Base-by-base conservation (phyloP, 2,113 vertebrate species). In the Anolis carolinensis region DNA sequence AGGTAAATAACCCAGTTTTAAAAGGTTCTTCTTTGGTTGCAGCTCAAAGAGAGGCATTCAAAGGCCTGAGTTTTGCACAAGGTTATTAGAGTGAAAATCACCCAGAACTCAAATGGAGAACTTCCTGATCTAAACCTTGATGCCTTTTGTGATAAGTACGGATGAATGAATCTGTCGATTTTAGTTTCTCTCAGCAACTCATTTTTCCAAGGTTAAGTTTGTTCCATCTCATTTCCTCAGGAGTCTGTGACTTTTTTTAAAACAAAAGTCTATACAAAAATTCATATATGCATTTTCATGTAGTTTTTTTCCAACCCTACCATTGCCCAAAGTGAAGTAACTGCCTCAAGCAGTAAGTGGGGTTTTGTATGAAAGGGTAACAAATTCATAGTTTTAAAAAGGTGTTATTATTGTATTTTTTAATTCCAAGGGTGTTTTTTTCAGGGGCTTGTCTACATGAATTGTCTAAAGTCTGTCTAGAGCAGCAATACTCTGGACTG, bases 1-100 rank as follows among this genome's bases (percentile, higher is more conserved):
- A 95, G 93, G 95, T 96, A 91, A 94, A 93, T 84, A 94, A 94
- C n/a, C 34, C 70, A 91, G 77, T 86, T 81, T 27, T 25, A 30
- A 73, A 81, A 74, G 52, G 55, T 50, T 67, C 86, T 88, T 91
- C 85, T 92, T 48, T 34, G 84, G 50, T 86, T 44, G 82, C 48
- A 44, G 67, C 72, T 52, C 63, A 81, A 90, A 81, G 71, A 88
- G 90, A 44, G 88, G 44, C 75, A 74, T 48, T 48, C 1, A 86
- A 62, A 11, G 68, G 75, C 30, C 84, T 88, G 84, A 79, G 75
- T 81, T 81, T 86, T 78, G 74, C 78, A 80, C 16, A 8, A 16
- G 74, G 32, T 70, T 72, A 50, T 59, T 63, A n/a, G 25, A 75
- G 27, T 75, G 77, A 67, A 84, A 84, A 80, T 59, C 52, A 80